phyloP scores from a whole-genome alignment of 2,888 invertebrate genomes.

The Laothoe populi region DNA sequence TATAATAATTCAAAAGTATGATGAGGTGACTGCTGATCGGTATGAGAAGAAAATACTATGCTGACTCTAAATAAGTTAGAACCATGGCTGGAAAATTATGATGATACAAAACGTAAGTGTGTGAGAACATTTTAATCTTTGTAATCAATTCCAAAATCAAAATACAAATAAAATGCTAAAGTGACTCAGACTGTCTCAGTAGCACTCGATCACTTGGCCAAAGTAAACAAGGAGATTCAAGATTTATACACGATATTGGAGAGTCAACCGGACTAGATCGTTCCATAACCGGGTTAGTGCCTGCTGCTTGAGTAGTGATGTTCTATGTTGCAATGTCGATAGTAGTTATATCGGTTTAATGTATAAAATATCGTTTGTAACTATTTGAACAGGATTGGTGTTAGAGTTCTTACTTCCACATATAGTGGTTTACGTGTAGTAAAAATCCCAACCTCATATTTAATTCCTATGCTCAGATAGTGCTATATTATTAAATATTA shows the following conservation, averaged over 20 bases:
- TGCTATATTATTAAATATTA: no score
- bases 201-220: slow-evolving; percentile 22
- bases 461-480: no score
- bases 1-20: no score
- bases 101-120: not conserved
- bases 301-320: slow-evolving; percentile 40
- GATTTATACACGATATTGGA: slow-evolving; percentile 42
- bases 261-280: slow-evolving; percentile 44
- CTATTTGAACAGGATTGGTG: no score
- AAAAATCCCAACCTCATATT: no score
- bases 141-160: not conserved
- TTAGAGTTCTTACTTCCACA: no score
- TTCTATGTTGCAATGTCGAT: slow-evolving; percentile 15
- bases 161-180: not conserved
- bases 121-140: not conserved
- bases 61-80: no score
- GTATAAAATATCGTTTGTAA: no score
- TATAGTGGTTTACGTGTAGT: no score
- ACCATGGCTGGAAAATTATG: no score
- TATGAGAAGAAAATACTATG: no score
- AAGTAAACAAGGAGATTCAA: slow-evolving; percentile 38
- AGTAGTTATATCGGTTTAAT: not conserved
- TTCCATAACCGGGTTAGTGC: slow-evolving; percentile 46
- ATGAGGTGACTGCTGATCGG: no score
- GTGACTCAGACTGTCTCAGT: not conserved